Conservation (phyloP, 2,113 vertebrate species). For the Microtus ochrogaster region DNA sequence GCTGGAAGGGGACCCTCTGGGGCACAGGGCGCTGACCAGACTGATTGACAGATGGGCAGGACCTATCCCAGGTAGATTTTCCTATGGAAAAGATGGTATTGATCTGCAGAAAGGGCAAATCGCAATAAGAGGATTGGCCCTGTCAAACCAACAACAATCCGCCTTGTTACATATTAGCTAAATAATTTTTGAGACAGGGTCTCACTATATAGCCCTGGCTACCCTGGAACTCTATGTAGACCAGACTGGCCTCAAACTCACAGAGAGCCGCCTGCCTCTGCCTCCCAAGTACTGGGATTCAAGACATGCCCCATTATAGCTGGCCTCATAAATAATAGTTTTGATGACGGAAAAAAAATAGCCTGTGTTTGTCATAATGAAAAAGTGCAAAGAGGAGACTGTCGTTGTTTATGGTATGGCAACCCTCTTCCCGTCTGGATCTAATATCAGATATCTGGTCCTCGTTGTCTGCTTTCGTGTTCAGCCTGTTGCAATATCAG, state of each 20-base stretch:
- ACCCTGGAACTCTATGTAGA: neutral
- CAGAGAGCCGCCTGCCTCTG: neutral
- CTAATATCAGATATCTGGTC: constrained; percentile 20
- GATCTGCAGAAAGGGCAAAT: neutral
- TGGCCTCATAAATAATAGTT: neutral
- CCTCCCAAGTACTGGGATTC: neutral
- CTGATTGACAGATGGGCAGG: neutral
- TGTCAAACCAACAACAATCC: neutral
- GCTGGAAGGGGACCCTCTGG: neutral
- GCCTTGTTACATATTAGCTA: neutral
- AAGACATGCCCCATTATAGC: no score
- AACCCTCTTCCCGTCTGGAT: neutral
- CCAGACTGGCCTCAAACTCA: neutral
- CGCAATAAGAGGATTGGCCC: neutral
- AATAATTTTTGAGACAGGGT: neutral
- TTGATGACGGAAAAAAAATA: neutral
- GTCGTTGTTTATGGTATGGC: neutral
- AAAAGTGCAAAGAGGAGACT: neutral
- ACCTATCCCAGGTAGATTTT: neutral
- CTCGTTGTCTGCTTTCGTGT: neutral
- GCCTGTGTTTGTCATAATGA: constrained; percentile 5
- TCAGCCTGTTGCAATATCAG: neutral
- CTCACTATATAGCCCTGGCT: neutral
- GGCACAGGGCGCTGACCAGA: neutral
- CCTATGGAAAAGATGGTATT: neutral